Evolutionary conservation across 2,113 vertebrate genomes (phyloP).

Genomic region (Pleuronectes platessa): DNA sequence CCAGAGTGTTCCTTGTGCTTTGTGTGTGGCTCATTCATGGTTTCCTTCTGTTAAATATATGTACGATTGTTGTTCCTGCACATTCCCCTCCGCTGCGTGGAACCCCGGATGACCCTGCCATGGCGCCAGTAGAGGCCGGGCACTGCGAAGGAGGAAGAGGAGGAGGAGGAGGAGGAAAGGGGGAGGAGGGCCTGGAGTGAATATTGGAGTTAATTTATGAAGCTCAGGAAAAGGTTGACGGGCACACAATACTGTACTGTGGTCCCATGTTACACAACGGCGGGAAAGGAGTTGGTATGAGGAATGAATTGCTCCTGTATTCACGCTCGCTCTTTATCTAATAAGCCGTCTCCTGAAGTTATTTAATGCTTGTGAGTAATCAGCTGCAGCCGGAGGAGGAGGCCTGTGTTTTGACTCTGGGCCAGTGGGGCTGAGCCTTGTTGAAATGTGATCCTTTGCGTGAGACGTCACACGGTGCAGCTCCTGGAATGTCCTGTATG

Average conservation of each 20-base stretch:
- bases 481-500: constrained; percentile 75
- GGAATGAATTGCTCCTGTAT: constrained; percentile 51
- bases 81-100: constrained; percentile 58
- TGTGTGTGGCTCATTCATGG: constrained; percentile 62
- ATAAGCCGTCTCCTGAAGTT: constrained; percentile 32
- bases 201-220: constrained; percentile 58
- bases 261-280: constrained; percentile 4
- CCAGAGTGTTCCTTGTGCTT: constrained; percentile 2
- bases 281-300: constrained; percentile 27
- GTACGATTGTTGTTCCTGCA: constrained; percentile 62
- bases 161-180: constrained; percentile 19
- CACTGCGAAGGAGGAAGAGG: constrained; percentile 48
- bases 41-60: constrained; percentile 65
- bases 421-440: constrained; percentile 41
- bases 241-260: constrained; percentile 23
- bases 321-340: constrained; percentile 30
- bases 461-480: constrained; percentile 67
- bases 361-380: constrained; percentile 48
- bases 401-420: constrained; percentile 57
- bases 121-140: constrained; percentile 72
- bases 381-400: constrained; percentile 49
- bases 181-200: constrained; percentile 7
- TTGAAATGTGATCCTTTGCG: constrained; percentile 71
- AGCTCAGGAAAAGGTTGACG: constrained; percentile 22
- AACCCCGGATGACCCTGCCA: constrained; percentile 74